These are phyloP conservation scores for Protomyctophum bolini DNA, from an alignment of 2,113 vertebrate genomes.

Conservation along the genomic window DNA sequence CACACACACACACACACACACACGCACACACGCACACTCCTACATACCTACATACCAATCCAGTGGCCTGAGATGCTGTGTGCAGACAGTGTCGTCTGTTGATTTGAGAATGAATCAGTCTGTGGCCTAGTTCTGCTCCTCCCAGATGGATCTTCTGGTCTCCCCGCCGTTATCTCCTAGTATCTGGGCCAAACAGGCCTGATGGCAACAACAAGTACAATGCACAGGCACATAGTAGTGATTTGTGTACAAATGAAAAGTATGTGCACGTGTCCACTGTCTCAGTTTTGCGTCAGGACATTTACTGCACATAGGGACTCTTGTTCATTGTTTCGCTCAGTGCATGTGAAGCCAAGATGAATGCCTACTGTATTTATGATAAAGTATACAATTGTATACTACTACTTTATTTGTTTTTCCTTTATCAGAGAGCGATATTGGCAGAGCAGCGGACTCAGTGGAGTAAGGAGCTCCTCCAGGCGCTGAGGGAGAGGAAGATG, in stretches of 20 bases:
- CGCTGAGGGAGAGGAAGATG: conserved; percentile 78
- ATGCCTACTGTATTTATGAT: too few relatives aligned
- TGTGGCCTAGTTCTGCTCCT: neutral
- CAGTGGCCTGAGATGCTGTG: too few relatives aligned
- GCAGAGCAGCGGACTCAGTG: conserved; percentile 76
- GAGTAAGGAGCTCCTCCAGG: conserved; percentile 72
- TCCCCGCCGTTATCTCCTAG: neutral
- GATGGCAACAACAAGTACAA: neutral
- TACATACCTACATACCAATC: too few relatives aligned
- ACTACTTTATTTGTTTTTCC: conserved; percentile 20
- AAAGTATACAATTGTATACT: too few relatives aligned
- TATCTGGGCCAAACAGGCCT: conserved; percentile 9
- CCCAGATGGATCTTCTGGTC: neutral
- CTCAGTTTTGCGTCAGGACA: neutral
- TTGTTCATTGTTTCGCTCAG: conserved; percentile 5
- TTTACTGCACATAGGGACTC: neutral
- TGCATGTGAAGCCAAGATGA: neutral
- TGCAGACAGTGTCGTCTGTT: neutral
- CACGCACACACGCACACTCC: neutral
- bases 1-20: too few relatives aligned
- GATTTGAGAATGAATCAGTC: neutral
- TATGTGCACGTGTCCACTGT: neutral
- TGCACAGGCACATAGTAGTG: neutral
- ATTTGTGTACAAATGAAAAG: neutral
- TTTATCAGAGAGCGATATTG: conserved; percentile 82